Evolutionary conservation across 2,888 invertebrate genomes (phyloP).

Genomic region (Xiphydria camelus): DNA sequence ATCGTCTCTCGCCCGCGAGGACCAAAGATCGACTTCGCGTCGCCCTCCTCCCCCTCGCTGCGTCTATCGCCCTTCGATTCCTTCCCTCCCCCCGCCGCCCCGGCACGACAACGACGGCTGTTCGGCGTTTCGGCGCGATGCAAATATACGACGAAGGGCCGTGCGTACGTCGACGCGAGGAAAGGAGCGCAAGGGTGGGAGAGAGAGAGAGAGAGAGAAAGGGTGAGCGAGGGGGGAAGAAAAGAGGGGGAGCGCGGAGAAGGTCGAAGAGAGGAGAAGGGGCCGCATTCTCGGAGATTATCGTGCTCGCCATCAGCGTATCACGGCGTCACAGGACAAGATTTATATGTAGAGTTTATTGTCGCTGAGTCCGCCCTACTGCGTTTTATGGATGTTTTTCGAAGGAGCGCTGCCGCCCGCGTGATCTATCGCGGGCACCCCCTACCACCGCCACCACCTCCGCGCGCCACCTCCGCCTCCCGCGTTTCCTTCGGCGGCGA

Average conservation of each 20-base stretch:
- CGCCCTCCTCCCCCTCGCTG: no score
- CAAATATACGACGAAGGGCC: no score
- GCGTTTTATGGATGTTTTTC: conserved; percentile 60
- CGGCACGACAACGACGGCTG: no score
- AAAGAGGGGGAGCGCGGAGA: conserved; percentile 2
- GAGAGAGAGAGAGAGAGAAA: conserved; percentile 14
- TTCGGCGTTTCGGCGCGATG: no score
- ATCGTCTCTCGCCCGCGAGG: no score
- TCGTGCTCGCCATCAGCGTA: conserved; percentile 59
- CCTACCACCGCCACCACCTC: conserved; percentile 18
- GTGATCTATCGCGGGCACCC: conserved; percentile 55
- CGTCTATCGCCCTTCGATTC: no score
- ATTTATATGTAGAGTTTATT: conserved; percentile 59
- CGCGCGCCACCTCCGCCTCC: conserved; percentile 15
- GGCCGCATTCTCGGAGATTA: conserved; percentile 59
- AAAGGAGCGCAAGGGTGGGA: no score
- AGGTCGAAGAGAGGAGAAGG: conserved; percentile 39
- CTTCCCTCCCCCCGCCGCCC: no score
- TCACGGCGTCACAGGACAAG: conserved; percentile 58
- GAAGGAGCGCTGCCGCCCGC: conserved; percentile 57
- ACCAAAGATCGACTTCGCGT: no score
- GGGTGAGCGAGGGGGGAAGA: conserved; percentile 20
- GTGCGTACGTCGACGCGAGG: no score
- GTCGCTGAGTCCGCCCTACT: conserved; percentile 59
- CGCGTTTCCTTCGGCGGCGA: conserved; percentile 22